Evolutionary conservation across 2,797 vertebrate genomes (phyloP).

Genomic region (Acanthiza pusilla): DNA sequence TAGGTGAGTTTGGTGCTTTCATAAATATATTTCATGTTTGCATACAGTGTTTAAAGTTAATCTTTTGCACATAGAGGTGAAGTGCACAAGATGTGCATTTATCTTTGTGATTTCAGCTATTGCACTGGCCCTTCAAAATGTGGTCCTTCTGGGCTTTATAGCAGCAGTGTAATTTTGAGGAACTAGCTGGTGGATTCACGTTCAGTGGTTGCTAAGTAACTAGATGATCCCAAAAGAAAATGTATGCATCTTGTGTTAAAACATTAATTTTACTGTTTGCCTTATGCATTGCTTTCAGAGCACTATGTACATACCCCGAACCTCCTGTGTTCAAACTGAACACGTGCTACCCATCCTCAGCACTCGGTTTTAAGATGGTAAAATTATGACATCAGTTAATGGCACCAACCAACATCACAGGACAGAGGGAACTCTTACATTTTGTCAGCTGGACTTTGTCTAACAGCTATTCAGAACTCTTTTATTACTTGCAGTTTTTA

Average conservation of each 20-base stretch:
- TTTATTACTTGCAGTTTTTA: not conserved
- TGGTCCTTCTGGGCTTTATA: not conserved
- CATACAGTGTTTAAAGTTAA: not conserved
- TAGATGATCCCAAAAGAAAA: conserved; percentile 29
- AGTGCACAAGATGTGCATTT: not conserved
- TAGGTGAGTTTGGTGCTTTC: not conserved
- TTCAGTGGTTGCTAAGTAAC: conserved; percentile 58
- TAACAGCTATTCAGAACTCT: not conserved
- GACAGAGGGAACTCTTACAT: not conserved
- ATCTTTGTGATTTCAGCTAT: not conserved
- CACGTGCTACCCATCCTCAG: not conserved
- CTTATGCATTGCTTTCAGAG: not conserved
- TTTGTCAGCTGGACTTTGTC: not conserved
- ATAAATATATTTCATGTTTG: not conserved
- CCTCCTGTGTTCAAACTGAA: not conserved
- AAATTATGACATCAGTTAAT: not conserved
- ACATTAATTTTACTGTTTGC: conserved; percentile 29
- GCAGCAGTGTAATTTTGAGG: not conserved
- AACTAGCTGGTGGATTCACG: not conserved
- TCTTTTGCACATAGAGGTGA: not conserved
- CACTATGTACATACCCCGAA: not conserved
- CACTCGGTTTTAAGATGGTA: not conserved
- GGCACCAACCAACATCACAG: not conserved
- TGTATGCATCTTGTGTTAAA: conserved; percentile 36
- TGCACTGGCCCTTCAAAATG: not conserved